Evolutionary conservation across 2,888 invertebrate species (phyloP).

Genomic region (Thelaira solivaga): DNA sequence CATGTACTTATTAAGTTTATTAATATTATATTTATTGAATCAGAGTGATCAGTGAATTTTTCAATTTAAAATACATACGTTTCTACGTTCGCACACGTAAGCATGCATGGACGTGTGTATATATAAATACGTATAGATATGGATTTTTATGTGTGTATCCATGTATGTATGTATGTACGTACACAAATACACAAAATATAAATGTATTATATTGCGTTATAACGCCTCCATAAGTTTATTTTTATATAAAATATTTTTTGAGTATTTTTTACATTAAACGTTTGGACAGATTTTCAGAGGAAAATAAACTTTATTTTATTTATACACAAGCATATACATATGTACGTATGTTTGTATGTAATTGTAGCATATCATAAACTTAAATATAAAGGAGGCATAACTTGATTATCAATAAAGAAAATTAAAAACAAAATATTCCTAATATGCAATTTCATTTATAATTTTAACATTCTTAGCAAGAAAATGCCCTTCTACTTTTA

Average conservation of each 20-base stretch:
- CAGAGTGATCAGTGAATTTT: slow-evolving; percentile 47
- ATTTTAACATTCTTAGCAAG: too few relatives aligned
- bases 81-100: background rate
- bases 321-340: background rate
- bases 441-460: too few relatives aligned
- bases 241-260: slow-evolving; percentile 40
- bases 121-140: too few relatives aligned
- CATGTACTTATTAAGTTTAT: slow-evolving; percentile 7
- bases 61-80: slow-evolving; percentile 65
- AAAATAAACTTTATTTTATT: slow-evolving; percentile 54
- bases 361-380: too few relatives aligned
- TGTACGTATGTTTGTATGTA: background rate
- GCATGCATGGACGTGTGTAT: too few relatives aligned
- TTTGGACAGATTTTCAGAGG: slow-evolving; percentile 23
- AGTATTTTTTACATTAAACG: background rate
- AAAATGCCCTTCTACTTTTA: too few relatives aligned
- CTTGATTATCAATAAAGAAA: too few relatives aligned
- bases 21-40: slow-evolving; percentile 28
- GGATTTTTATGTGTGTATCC: too few relatives aligned
- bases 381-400: too few relatives aligned
- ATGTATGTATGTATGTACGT: too few relatives aligned
- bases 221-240: slow-evolving; percentile 62
- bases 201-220: slow-evolving; percentile 52
- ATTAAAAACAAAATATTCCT: too few relatives aligned
- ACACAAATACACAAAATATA: background rate